Base-by-base conservation (phyloP, 2,888 invertebrate genomes). In the Lasioglossum figueresi region DNA sequence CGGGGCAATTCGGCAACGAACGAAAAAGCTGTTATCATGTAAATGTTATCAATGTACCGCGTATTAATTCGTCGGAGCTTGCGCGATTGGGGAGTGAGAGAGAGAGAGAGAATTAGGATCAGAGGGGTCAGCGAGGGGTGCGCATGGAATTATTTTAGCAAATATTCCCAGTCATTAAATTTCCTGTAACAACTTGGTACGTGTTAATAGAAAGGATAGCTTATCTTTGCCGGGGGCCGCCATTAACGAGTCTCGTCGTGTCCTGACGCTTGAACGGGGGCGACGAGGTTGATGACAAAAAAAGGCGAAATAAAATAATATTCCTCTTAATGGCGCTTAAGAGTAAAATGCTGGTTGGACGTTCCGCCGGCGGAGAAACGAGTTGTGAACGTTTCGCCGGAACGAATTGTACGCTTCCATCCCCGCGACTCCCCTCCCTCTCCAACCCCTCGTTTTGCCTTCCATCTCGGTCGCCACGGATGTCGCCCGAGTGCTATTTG, bases 241-340 rank as follows among this genome's bases (percentile, higher is more conserved):
- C 88, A 84, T 89, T 89, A 89, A 89, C 80, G 89, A 89, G 88
- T 88, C 79, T 40, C 85, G 82, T 76, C 79, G 84, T 76, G 79
- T 71, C 79, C 80, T 89, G 73, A 83, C 82, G 81, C 73, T 82
- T 80, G 79, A 81, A 87, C 82, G 71, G 78, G 77, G 77, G 37
- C 79, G 79, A 76, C 86, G 63, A 66, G 84, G 80, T 87, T 89
- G 88, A 89, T 88, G 89, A 89, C 81, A 70, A 82, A 89, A 86
- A 87, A 89, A 48, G 80, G 34, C 45, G 70, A 84, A 89, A 88
- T 84, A 88, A 90, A 90, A 90, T 88, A 89, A 86, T 86, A 85
- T 88, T 76, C 82, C 87, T 76, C 82, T 90, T 90, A 90, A 90
- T 90, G 85, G 88, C 81, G 90, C 87, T 90, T 89, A 88, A 90